Evolutionary conservation across 1,140 invertebrate species (phyloP), one percentile per base, ranked within the genome.

Genomic region (Drosophila punjabiensis): DNA sequence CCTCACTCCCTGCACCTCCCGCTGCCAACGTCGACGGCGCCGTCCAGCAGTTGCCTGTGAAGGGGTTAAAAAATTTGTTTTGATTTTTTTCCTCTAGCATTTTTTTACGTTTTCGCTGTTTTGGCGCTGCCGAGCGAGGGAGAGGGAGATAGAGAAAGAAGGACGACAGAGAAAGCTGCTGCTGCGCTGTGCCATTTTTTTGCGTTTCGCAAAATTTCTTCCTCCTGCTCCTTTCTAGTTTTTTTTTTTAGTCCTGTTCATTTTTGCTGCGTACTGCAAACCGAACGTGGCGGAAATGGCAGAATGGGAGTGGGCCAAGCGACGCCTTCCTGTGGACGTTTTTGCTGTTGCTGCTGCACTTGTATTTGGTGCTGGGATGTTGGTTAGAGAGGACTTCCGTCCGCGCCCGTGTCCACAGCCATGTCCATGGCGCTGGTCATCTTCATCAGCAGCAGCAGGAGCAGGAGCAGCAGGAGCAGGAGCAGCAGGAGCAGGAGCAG

Each of bases 61-160:
- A 89, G 86, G 86, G 86, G 86, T 89, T 89, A 89, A 90, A 89
- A 89, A 88, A 84, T 69, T 79, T 88, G 81, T 88, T 88, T 88
- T 90, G 86, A 90, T 85, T 89, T 89, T 81, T 90, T 90, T 74
- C 75, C 75, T 60, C 67, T 85, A 85, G 77, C 28, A 30, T 14
- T 41, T 61, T 58, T 70, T 79, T 76, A 24, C 28, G 65, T 71
- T 58, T 75, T 64, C 69, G 59, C 79, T 82, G 68, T 86, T 81
- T 85, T 81, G 78, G 76, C 69, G 62, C 43, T 61, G 61, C 64
- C 24, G 24, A 56, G 35, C 32, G 50, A 61, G 48, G 59, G 18
- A 33, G 45, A 20, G 43, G 16, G 28, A n/a, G 28, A 47, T 18
- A 24, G 20, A 37, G 58, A 30, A n/a, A 20, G 59, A 43, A 41